Base-by-base conservation (phyloP, 1,140 invertebrate species). In the Coptotermes formosanus region DNA sequence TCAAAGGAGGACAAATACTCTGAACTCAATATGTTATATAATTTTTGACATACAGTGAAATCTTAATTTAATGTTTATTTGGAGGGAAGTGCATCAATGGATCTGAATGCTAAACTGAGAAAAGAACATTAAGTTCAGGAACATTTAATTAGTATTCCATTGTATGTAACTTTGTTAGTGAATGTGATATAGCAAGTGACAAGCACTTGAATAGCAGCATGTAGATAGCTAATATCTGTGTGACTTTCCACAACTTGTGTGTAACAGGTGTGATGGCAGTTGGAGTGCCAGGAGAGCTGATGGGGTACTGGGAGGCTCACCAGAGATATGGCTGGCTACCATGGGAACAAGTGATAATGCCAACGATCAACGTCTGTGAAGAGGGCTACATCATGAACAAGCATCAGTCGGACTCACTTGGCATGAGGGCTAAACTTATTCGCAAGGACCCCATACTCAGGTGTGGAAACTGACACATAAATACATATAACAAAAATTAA, bases 231-330 rank as follows among this genome's bases (percentile, higher is more conserved):
- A 21, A 44, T 44, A 21, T 83, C 44, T 83, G 45, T 45, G 11
- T 44, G 38, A n/a, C 25, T 75, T 75, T 55, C 14, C 19, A 55
- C 14, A 4, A 55, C 19, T 55, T 55, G 52, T 55, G 52, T 55
- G 23, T 69, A 86, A 84, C 88, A 93, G 97, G 97, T 87, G 93
- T 94, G 3, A 89, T 97, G 25, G 92, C 97, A 6, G 94, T 98
- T 43, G 97, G 93, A 0, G 96, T 99, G 21, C 98, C 98, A 12
- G 98, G 98, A 3, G 98, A 99, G 91, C 89, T 99, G 2, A 94
- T 94, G 87, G 98, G 98, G 6, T 97, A 97, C 89, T 96, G 96
- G 94, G 93, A 94, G 86, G 96, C 97, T 0, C 95, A 98, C 89
- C 91, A 95, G 88, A 92, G 92, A 85, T 98, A 96, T 91, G 97